phyloP scores from a whole-genome alignment of 2,113 vertebrate genomes.

The Megaceryle maxima region DNA sequence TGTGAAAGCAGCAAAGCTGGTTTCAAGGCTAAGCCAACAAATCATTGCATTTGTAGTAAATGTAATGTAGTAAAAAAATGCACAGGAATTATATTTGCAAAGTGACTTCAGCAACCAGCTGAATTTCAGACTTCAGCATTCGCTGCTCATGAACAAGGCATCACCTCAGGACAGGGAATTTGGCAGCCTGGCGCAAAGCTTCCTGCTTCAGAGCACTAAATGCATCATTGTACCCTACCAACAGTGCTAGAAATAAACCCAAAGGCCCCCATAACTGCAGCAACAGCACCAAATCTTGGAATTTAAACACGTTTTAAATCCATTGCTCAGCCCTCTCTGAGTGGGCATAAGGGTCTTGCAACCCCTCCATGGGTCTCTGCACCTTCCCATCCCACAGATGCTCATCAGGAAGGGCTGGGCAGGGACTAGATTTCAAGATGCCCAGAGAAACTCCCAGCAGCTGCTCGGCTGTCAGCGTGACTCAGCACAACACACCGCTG shows the following conservation, averaged over 20 bases:
- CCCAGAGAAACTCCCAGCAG: neutral
- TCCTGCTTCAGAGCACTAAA: neutral
- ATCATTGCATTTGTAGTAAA: neutral
- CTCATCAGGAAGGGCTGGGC: neutral
- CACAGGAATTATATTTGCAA: neutral
- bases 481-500: neutral
- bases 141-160: neutral
- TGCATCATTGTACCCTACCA: accelerated
- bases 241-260: neutral
- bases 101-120: neutral
- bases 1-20: neutral
- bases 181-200: neutral
- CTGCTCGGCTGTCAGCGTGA: neutral
- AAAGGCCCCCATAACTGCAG: neutral
- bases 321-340: accelerated
- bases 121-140: neutral
- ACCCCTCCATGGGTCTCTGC: accelerated
- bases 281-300: accelerated
- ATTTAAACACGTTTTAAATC: neutral
- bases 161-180: neutral
- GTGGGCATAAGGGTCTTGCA: accelerated
- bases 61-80: neutral
- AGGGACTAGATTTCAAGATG: neutral
- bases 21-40: neutral
- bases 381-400: accelerated